Evolutionary conservation across 2,888 invertebrate genomes (phyloP).

Genomic region (Anthrax anthrax): DNA sequence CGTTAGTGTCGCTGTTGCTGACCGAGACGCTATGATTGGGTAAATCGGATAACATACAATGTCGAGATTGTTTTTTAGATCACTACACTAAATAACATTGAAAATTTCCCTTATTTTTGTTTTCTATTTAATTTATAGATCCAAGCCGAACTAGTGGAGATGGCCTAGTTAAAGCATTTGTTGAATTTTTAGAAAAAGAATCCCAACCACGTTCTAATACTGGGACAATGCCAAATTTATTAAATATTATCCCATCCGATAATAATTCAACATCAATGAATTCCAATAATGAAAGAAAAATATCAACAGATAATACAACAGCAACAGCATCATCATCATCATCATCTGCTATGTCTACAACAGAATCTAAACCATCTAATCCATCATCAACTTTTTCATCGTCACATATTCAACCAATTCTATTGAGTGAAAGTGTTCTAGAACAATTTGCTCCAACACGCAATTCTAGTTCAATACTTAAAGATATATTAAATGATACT

Average conservation of each 20-base stretch:
- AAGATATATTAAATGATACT: slow-evolving; percentile 34
- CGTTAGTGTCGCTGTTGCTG: no score
- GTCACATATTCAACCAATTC: slow-evolving; percentile 20
- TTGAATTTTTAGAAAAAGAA: slow-evolving; percentile 33
- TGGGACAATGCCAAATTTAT: slow-evolving; percentile 24
- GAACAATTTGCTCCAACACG: slow-evolving; percentile 28
- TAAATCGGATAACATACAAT: no score
- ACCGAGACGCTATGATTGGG: no score
- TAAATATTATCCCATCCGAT: slow-evolving; percentile 17
- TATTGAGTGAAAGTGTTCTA: slow-evolving; percentile 23
- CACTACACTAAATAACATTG: neutral
- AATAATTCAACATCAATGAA: neutral
- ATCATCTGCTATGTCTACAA: neutral
- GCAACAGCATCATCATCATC: neutral
- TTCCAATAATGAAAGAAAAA: no score
- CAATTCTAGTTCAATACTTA: slow-evolving; percentile 35
- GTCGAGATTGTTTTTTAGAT: neutral
- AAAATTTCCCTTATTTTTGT: neutral
- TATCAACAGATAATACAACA: neutral
- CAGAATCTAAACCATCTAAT: slow-evolving; percentile 5
- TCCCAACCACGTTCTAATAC: slow-evolving; percentile 26
- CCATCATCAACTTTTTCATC: neutral
- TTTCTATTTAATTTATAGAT: slow-evolving; percentile 9
- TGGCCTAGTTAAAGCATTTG: slow-evolving; percentile 32
- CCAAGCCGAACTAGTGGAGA: slow-evolving; percentile 21